Base-by-base conservation (phyloP, 2,888 invertebrate species). In the Chrysolina americana region DNA sequence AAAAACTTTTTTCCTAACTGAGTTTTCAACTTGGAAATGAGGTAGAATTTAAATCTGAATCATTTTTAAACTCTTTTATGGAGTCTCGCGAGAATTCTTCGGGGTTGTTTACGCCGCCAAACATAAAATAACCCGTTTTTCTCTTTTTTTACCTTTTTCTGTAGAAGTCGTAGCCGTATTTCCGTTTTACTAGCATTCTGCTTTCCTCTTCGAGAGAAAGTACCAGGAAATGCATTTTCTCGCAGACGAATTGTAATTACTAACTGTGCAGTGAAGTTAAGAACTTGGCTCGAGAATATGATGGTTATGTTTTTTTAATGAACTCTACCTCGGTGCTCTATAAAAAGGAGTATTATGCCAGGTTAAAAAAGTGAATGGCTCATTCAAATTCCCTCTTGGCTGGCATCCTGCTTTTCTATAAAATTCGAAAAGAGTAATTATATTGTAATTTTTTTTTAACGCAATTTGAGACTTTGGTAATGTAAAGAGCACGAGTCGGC, bases 41-140 rank as follows among this genome's bases (percentile, higher is more conserved):
- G 70, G 41, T 48, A 41, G 74, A 74, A 74, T 73, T 59, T 73
- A 63, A 75, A 75, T 75, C 66, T 70, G 75, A 73, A 73, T 73
- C 72, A 66, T 73, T 68, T 72, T 70, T 68, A 70, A 73, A 72
- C 69, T 71, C 69, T 71, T 75, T 72, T 66, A 68, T 53, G 64
- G 64, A 70, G 70, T 71, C 65, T 44, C 65, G 64, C 21, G 56
- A 48, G 68, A 70, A 70, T 62, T 44, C 62, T 47, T 44, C 28
- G 47, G 62, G 63, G 69, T 62, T 59, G 56, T 69, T 59, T 44
- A 23, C 59, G 41, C 56, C 44, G 48, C 36, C 56, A 23, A 65
- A 65, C 65, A 41, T 48, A 48, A 65, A 65, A 15, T 65, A 44
- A 21, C 47, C 17, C n/a, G 65, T 65, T 65, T 65, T 65, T 21